Evolutionary conservation across 2,888 invertebrate species (phyloP).

Genomic region (Tortrix viridana): DNA sequence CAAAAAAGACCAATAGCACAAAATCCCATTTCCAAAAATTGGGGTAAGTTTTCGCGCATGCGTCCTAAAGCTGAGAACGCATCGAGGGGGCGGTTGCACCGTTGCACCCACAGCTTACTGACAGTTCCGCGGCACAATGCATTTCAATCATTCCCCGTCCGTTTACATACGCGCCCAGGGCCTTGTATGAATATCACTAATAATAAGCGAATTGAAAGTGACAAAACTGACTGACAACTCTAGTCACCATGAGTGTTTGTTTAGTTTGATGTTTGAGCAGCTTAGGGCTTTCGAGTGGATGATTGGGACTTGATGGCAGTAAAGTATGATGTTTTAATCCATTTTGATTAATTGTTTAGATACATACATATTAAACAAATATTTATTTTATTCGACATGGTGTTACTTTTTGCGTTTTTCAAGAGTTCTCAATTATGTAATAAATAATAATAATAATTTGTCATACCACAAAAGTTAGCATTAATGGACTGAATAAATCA

Average conservation of each 20-base stretch:
- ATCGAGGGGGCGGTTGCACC: conserved; percentile 57
- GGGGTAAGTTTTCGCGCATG: conserved; percentile 42
- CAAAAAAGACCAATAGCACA: background rate
- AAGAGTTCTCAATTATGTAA: too few species aligned
- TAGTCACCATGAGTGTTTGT: conserved; percentile 70
- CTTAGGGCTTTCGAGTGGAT: conserved; percentile 44
- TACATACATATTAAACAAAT: background rate
- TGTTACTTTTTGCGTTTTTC: too few species aligned
- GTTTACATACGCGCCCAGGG: conserved; percentile 64
- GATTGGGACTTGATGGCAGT: conserved; percentile 17
- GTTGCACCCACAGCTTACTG: conserved; percentile 52
- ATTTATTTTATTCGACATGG: too few species aligned
- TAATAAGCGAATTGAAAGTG: conserved; percentile 63
- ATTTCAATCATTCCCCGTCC: conserved; percentile 63
- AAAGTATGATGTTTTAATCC: conserved; percentile 16
- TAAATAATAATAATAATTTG: too few species aligned
- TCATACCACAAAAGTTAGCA: too few species aligned
- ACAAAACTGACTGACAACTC: conserved; percentile 65
- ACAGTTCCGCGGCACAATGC: conserved; percentile 72
- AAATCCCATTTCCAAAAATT: conserved; percentile 25
- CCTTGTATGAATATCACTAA: conserved; percentile 58
- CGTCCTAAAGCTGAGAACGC: conserved; percentile 44
- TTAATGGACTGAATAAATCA: too few species aligned
- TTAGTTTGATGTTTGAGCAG: conserved; percentile 61
- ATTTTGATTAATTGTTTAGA: background rate